Evolutionary conservation across 1,140 invertebrate species (phyloP).

Genomic region (Sminthurides bifidus): DNA sequence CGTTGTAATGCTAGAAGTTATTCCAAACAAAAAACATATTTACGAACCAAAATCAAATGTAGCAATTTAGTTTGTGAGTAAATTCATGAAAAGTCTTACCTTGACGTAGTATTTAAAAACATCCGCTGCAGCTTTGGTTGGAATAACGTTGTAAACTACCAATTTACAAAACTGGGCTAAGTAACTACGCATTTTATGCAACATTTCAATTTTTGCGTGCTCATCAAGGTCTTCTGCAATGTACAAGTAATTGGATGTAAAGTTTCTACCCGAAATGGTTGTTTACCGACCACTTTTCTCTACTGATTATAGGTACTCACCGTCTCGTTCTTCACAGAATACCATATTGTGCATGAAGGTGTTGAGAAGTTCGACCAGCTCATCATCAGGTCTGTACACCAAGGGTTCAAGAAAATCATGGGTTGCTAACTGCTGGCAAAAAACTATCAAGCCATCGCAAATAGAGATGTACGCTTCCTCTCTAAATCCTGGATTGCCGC

Average conservation of each 20-base stretch:
- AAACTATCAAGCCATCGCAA: constrained; percentile 89
- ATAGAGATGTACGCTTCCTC: constrained; percentile 77
- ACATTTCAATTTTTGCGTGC: constrained; percentile 83
- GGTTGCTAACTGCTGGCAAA: constrained; percentile 69
- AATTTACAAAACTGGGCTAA: constrained; percentile 94
- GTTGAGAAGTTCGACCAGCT: constrained; percentile 70
- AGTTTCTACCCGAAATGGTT: neutral
- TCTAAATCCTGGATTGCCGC: constrained; percentile 41
- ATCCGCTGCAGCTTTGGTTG: constrained; percentile 78
- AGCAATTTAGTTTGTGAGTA: neutral
- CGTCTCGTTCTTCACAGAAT: constrained; percentile 75
- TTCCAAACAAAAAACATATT: constrained; percentile 10
- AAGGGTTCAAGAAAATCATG: constrained; percentile 51
- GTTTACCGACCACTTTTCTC: no score
- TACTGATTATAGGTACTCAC: constrained; percentile 38
- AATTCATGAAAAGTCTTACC: constrained; percentile 42
- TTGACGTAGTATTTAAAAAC: constrained; percentile 97
- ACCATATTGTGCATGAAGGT: constrained; percentile 87
- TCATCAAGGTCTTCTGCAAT: constrained; percentile 60
- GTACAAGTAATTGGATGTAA: neutral
- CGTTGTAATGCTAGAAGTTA: constrained; percentile 74
- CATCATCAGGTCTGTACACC: constrained; percentile 67
- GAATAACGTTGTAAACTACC: constrained; percentile 92
- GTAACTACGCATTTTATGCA: constrained; percentile 91
- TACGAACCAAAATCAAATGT: neutral